These are phyloP conservation scores for Cryptocephalus primarius DNA, from an alignment of 2,888 invertebrate species.

Conservation along the genomic window DNA sequence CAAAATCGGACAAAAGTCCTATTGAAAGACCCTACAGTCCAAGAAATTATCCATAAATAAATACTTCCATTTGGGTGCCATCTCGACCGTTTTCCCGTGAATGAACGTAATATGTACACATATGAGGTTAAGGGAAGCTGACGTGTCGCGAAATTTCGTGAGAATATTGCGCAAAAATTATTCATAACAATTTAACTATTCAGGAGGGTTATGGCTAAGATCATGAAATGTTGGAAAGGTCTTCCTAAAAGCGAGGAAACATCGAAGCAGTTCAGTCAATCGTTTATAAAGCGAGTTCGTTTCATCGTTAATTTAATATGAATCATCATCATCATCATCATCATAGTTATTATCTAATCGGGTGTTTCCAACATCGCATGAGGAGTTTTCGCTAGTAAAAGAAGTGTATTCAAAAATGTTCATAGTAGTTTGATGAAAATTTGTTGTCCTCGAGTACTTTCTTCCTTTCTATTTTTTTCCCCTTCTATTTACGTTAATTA, in stretches of 20 bases:
- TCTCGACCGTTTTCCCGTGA: too few species aligned
- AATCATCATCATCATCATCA: not conserved
- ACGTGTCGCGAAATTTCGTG: conserved; percentile 12
- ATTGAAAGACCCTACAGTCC: too few species aligned
- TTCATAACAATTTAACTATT: conserved; percentile 34
- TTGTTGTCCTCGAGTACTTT: too few species aligned
- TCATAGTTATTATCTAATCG: not conserved
- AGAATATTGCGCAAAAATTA: conserved; percentile 27
- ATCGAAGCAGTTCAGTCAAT: too few species aligned
- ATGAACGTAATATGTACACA: too few species aligned
- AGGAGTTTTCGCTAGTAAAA: conserved; percentile 4
- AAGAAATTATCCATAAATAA: too few species aligned
- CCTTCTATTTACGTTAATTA: conserved; percentile 16
- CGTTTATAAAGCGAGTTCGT: too few species aligned
- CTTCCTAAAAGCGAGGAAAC: conserved; percentile 5
- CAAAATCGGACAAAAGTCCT: too few species aligned
- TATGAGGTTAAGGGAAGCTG: too few species aligned
- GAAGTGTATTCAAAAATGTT: not conserved
- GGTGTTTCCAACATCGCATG: conserved; percentile 16
- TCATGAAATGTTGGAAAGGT: conserved; percentile 18
- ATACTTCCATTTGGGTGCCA: too few species aligned
- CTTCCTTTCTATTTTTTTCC: too few species aligned
- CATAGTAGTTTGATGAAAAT: too few species aligned
- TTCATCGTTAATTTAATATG: not conserved
- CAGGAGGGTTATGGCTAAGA: conserved; percentile 26